A percentile compares a stretch with the other conserved stretches of the same genome.
phyloP scores from a whole-genome alignment of 2,113 vertebrate genomes.

The Isichthys henryi region DNA sequence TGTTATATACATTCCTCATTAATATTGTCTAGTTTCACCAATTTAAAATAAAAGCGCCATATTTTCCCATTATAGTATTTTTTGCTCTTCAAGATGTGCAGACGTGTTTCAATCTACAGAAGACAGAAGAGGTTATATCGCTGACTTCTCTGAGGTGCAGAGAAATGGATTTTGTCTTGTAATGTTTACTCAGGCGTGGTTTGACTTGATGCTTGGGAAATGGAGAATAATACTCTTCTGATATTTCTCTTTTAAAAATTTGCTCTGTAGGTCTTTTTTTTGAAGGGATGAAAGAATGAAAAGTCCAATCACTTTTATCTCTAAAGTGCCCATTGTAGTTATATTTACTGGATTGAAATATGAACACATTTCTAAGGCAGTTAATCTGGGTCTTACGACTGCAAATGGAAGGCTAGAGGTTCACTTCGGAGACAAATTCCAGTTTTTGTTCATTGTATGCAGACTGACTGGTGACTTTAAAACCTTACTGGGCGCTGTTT shows the following conservation, averaged over 20 bases:
- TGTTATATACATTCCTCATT: not conserved
- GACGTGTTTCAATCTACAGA: not conserved
- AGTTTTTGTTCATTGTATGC: not conserved
- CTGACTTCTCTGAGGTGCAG: not conserved
- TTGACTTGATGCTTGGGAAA: not conserved
- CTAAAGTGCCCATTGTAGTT: not conserved
- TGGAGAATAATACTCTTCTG: not conserved
- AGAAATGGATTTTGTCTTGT: not conserved
- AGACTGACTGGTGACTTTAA: not conserved
- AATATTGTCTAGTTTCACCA: not conserved
- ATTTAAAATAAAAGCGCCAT: not conserved
- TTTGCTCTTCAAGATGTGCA: not conserved
- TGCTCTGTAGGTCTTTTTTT: not conserved
- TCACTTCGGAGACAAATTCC: not conserved
- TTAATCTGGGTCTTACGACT: not conserved
- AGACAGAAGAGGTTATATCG: not conserved
- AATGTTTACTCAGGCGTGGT: not conserved
- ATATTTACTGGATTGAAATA: not conserved
- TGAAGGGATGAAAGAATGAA: not conserved
- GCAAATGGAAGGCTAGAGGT: not conserved
- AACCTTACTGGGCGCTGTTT: not conserved
- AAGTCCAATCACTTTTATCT: not conserved
- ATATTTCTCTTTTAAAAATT: not conserved
- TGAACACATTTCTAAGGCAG: not conserved
- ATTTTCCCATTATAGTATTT: not conserved